These are phyloP conservation scores for human DNA, from an alignment of 2,113 vertebrate species.

Conservation along the genomic window GRCh38 chr2:195623001-195623500, in stretches of 20 bases:
- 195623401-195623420: neutral
- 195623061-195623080: neutral
- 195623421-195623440: neutral
- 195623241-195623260: neutral
- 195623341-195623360: conserved; percentile 4
- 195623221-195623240: neutral
- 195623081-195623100: neutral
- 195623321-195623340: neutral
- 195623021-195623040: neutral
- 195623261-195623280: neutral
- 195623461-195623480: neutral
- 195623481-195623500: neutral
- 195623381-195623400: neutral
- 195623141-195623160: neutral
- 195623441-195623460: neutral
- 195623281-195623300: conserved; percentile 6
- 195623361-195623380: neutral
- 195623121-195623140: neutral
- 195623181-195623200: neutral
- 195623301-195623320: neutral
- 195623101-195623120: neutral
- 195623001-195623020: neutral
- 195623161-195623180: neutral
- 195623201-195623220: conserved; percentile 33
- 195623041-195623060: neutral